Evolutionary conservation across 2,113 vertebrate species (phyloP).

Genomic region (Pangasianodon hypophthalmus): DNA sequence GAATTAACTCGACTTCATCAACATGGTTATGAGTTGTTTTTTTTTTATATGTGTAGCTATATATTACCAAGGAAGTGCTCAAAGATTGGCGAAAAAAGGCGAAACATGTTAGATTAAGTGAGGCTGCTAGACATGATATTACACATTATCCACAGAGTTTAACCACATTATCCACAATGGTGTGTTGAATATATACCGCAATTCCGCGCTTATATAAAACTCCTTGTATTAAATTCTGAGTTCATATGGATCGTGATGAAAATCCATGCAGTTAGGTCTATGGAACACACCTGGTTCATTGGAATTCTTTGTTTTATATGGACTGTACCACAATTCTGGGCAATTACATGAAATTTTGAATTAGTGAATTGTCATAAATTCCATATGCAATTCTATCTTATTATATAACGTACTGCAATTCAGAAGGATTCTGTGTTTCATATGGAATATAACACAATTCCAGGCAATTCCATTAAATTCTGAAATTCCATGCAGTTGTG

Average conservation of each 20-base stretch:
- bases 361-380: neutral
- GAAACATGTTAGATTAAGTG: neutral
- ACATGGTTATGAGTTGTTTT: neutral
- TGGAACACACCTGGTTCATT: neutral
- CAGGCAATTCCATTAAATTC: neutral
- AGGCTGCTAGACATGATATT: neutral
- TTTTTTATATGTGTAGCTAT: neutral
- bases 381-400: neutral
- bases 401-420: neutral
- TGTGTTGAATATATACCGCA: neutral
- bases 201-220: neutral
- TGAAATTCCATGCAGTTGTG: neutral
- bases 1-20: neutral
- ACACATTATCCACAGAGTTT: neutral
- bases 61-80: too few species aligned
- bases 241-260: neutral
- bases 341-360: too few species aligned
- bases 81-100: neutral
- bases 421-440: neutral
- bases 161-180: too few species aligned
- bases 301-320: neutral
- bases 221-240: neutral
- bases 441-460: neutral
- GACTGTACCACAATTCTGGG: neutral
- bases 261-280: neutral